Base-by-base conservation (phyloP, 2,888 invertebrate species). In the Torymus auratus region DNA sequence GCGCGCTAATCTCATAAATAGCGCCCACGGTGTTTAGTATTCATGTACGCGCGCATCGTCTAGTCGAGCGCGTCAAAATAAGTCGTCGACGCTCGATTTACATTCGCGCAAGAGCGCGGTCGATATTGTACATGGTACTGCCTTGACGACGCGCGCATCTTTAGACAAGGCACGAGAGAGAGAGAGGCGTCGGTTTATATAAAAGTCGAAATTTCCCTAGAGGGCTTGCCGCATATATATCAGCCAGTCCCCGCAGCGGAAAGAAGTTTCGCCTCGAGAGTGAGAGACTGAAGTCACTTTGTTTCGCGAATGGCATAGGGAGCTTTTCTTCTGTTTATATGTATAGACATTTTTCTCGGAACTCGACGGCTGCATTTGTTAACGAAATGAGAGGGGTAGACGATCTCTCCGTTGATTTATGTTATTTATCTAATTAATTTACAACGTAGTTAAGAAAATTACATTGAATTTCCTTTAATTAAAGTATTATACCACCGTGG, bases 171-270 rank as follows among this genome's bases (percentile, higher is more conserved):
- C 7, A 41, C 41, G 23, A 13, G 41, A 50, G 61, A 52, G 15
- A 28, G 62, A 55, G n/a, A 65, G 67, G 83, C 70, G 80, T 85
- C 83, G 81, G 17, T 83, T 84, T 85, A 83, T 85, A 86, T 84
- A 84, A 86, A 85, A 85, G 83, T 78, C 85, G 86, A 87, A 87
- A 87, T 88, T 88, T 88, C 87, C 82, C 87, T 86, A 85, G 83
- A 84, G 88, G 85, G 85, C 84, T 85, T 83, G 41, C 7, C 85
- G 83, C 86, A 84, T 85, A 85, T 85, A 85, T 85, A 84, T 86
- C 77, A 83, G 80, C 84, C 82, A 81, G 73, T 72, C 65, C 56
- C 79, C 61, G 75, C 81, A 76, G 80, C 61, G 65, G 78, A 83
- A 83, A 83, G 81, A 85, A 84, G 83, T 83, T 84, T 80, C 81